Evolutionary conservation across 92 coral and sea anemone genomes (phyloP).

Genomic region (Scolanthus callimorphus): DNA sequence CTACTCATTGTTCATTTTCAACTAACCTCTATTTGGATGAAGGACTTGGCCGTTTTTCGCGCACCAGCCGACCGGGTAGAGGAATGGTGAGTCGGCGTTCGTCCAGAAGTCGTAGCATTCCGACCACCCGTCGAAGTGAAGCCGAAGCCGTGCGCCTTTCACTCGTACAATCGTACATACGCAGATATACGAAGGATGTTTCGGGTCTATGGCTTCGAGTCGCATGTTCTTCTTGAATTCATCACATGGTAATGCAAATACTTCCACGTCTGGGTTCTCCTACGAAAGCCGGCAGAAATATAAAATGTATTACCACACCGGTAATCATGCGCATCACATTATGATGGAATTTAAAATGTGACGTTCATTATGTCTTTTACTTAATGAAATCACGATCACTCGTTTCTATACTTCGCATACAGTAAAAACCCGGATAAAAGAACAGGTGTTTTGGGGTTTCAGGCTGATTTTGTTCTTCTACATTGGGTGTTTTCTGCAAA

Average conservation of each 20-base stretch:
- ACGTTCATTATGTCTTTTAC: too few relatives aligned
- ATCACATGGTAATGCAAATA: constrained; percentile 73
- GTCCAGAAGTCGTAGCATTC: constrained; percentile 99
- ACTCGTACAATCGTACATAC: constrained; percentile 94
- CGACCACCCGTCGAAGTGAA: constrained; percentile 99
- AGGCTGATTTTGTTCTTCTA: too few relatives aligned
- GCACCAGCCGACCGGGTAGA: constrained; percentile 96
- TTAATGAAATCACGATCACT: too few relatives aligned
- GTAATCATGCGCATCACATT: too few relatives aligned
- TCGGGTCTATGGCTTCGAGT: constrained; percentile 94
- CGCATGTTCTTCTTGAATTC: constrained; percentile 91
- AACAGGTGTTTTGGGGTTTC: too few relatives aligned
- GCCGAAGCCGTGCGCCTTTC: constrained; percentile 88
- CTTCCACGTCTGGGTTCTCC: constrained; percentile 80
- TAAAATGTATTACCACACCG: too few relatives aligned
- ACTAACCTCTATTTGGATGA: constrained; percentile 91
- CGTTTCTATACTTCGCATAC: too few relatives aligned
- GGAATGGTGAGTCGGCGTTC: constrained; percentile 86
- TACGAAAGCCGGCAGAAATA: constrained; percentile 1
- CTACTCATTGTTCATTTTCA: too few relatives aligned
- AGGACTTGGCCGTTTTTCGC: constrained; percentile 72
- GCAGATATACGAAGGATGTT: constrained; percentile 97
- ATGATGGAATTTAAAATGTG: too few relatives aligned
- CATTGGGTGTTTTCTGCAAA: too few relatives aligned
- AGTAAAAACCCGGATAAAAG: too few relatives aligned